phyloP scores from a whole-genome alignment of 2,113 vertebrate species.

The Xyliphius kryptos region DNA sequence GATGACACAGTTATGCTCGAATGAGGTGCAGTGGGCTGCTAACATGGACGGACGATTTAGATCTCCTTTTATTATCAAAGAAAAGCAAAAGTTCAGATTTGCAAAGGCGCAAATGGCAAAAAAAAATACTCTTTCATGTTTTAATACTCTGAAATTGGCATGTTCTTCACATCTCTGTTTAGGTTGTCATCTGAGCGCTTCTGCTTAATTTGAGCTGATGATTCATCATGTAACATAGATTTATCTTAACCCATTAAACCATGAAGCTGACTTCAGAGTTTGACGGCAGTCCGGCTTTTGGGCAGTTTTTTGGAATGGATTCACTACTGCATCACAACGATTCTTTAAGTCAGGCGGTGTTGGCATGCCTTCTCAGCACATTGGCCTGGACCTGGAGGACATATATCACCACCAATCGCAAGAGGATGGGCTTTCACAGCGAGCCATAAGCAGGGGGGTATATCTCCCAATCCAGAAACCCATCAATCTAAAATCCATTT shows the following conservation, averaged over 20 bases:
- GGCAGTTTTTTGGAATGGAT: background rate
- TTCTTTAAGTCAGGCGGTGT: background rate
- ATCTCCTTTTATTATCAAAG: no score
- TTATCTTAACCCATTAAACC: no score
- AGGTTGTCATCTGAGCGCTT: no score
- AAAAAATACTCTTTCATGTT: no score
- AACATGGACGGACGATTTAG: background rate
- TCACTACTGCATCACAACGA: background rate
- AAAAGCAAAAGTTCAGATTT: no score
- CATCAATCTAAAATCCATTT: conserved; percentile 1
- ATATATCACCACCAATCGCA: conserved; percentile 12
- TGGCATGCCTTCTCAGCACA: conserved; percentile 22
- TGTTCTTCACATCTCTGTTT: no score
- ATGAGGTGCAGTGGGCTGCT: background rate
- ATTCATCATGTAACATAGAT: no score
- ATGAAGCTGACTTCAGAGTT: background rate
- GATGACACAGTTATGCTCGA: background rate
- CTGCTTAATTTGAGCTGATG: no score
- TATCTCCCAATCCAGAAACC: background rate
- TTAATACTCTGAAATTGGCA: no score
- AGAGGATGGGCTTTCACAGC: background rate
- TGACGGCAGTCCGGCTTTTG: background rate
- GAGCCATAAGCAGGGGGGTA: background rate
- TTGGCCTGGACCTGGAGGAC: background rate
- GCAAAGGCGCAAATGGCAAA: no score